A percentile compares a stretch with the other conserved stretches of the same genome.
phyloP scores from a whole-genome alignment of 2,888 invertebrate genomes.

The Lycaena phlaeas region DNA sequence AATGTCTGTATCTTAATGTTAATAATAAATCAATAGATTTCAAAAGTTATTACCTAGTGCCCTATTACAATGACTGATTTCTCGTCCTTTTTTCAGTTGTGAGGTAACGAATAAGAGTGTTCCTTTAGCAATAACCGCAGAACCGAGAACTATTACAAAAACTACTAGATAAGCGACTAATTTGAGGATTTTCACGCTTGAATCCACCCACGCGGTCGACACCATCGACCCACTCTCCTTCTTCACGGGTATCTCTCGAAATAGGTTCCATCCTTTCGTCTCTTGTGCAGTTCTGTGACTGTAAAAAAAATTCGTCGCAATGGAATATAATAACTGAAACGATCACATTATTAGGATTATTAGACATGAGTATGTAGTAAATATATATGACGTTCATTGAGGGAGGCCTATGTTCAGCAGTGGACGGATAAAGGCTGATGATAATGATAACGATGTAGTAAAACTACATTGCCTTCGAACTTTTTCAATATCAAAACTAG shows the following conservation, averaged over 20 bases:
- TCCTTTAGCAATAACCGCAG: conserved; percentile 82
- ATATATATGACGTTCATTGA: too few relatives aligned
- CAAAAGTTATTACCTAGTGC: conserved; percentile 48
- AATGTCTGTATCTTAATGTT: too few relatives aligned
- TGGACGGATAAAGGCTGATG: too few relatives aligned
- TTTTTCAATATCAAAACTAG: too few relatives aligned
- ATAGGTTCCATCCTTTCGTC: conserved; percentile 83
- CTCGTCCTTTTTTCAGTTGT: conserved; percentile 71
- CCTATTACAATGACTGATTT: conserved; percentile 75
- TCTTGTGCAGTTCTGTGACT: conserved; percentile 71
- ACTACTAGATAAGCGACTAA: conserved; percentile 78
- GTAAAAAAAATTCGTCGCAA: conserved; percentile 22
- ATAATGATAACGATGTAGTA: too few relatives aligned
- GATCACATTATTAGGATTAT: too few relatives aligned
- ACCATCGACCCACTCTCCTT: conserved; percentile 79
- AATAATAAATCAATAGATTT: too few relatives aligned
- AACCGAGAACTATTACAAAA: conserved; percentile 76
- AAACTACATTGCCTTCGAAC: too few relatives aligned
- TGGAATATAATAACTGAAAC: too few relatives aligned
- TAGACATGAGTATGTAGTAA: too few relatives aligned
- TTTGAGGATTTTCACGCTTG: conserved; percentile 76
- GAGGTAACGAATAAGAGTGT: conserved; percentile 82
- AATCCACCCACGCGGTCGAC: conserved; percentile 74
- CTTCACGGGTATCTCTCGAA: conserved; percentile 80
- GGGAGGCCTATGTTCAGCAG: too few relatives aligned